A percentile compares a stretch with the other conserved stretches of the same genome.
phyloP scores from a whole-genome alignment of 2,113 vertebrate species.

The Rhagologus leucostigma region DNA sequence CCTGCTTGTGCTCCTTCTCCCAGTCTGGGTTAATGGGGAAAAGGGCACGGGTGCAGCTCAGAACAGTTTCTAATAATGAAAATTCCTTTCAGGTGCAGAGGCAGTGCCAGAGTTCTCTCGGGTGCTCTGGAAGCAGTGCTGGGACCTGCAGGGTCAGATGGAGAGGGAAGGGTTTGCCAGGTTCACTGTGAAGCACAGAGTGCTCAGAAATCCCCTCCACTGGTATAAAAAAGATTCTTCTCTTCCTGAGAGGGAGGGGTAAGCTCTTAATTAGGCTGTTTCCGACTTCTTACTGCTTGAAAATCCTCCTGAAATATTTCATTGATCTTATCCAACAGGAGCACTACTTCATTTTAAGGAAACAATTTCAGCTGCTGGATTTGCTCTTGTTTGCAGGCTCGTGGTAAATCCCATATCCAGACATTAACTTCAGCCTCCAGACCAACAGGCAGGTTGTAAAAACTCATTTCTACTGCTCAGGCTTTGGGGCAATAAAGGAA shows the following conservation, averaged over 20 bases:
- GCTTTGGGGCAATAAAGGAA: neutral
- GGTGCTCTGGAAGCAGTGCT: neutral
- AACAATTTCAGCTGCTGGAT: neutral
- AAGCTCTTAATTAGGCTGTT: neutral
- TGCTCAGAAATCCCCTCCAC: neutral
- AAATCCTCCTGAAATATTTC: neutral
- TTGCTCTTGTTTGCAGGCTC: neutral
- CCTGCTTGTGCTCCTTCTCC: neutral
- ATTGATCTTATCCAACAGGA: neutral
- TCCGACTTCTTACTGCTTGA: neutral
- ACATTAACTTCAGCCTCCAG: neutral
- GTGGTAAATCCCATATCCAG: accelerated
- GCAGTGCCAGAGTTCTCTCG: too few relatives aligned
- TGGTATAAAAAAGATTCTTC: too few relatives aligned
- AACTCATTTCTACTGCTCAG: neutral
- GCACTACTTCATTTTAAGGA: neutral
- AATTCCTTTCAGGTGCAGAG: neutral
- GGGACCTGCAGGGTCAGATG: neutral
- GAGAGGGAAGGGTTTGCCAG: neutral
- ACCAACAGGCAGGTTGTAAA: neutral
- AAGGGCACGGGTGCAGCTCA: neutral
- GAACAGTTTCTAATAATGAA: accelerated
- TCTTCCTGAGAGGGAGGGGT: neutral
- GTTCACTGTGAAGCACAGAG: accelerated
- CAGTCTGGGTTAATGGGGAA: accelerated